These are phyloP conservation scores for Gopherus flavomarginatus DNA, from an alignment of 2,113 vertebrate genomes.

Conservation along the genomic window DNA sequence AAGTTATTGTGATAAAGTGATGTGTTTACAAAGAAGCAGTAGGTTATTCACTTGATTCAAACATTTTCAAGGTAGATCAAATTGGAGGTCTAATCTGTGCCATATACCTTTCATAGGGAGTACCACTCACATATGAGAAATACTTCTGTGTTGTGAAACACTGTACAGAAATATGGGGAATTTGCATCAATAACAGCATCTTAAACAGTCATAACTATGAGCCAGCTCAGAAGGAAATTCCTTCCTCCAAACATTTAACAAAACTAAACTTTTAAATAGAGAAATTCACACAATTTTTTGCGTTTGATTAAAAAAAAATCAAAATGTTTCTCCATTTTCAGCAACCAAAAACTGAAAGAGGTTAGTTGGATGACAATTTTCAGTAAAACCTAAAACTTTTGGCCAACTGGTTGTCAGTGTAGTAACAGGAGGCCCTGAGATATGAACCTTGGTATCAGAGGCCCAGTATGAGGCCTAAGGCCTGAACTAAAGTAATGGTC, in stretches of 20 bases:
- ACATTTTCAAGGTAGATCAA: not conserved
- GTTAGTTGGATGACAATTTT: not conserved
- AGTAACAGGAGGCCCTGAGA: no score
- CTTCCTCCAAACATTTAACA: not conserved
- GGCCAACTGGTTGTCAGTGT: not conserved
- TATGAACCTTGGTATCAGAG: no score
- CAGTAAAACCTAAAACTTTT: not conserved
- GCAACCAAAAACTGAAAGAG: not conserved
- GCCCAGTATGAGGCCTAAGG: no score
- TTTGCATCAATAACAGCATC: not conserved
- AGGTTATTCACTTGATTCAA: not conserved
- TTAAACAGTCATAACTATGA: not conserved
- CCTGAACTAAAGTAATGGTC: no score
- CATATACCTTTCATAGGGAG: not conserved
- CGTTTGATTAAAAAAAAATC: not conserved
- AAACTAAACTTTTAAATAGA: not conserved
- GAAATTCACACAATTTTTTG: not conserved
- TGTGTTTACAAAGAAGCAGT: slow-evolving; percentile 18
- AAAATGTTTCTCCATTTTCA: not conserved
- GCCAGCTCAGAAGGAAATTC: not conserved
- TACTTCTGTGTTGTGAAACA: not conserved
- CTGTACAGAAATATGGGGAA: not conserved
- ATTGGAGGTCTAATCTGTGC: not conserved
- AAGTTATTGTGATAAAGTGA: not conserved
- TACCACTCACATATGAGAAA: not conserved